Evolutionary conservation across 2,797 vertebrate genomes (phyloP), one percentile per base, ranked within the genome.

Genomic region (Lemur catta): DNA sequence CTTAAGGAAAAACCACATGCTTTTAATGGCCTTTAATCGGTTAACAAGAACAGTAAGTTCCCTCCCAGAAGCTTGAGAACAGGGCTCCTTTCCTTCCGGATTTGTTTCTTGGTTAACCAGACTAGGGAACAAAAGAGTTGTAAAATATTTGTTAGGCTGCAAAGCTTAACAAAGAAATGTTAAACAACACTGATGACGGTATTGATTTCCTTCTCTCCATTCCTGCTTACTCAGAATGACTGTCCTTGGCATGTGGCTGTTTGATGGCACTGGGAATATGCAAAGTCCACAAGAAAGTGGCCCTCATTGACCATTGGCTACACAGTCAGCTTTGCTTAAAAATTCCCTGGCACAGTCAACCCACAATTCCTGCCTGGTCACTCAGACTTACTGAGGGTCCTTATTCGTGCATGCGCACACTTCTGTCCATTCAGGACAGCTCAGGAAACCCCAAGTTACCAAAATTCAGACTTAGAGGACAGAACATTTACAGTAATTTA

Each of bases 151-250:
- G 97, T 97, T 96, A 84, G 95, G 59, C 93, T 95, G 71, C 86
- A 41, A 96, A 97, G 80, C 81, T 95, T 85, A 97, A 96, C 96
- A 97, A 97, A 97, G 80, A 97, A 97, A 97, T 84, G 96, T 91
- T 97, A 80, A 97, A 86, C 93, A 96, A 50, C 89, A 94, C 78
- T 94, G 93, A 97, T 94, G 84, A 84, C 43, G 22, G 43, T 91
- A 96, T 84, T 95, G 96, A 96, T 97, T 97, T 97, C 88, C 89
- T 96, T 93, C 95, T 72, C 55, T 94, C 57, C 72, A 50, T 38
- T 90, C 74, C 72, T 57, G 61, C 94, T 79, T 79, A 57, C 69
- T 89, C 91, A 46, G 65, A 81, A 35, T 15, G 55, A 89, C 61
- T 80, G 33, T 43, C 86, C 52, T 96, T 38, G n/a, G 81, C 50